Evolutionary conservation across 37 sponge, comb jelly and placozoan species (phyloP), one percentile per base, ranked within the genome.

Genomic region (Petrosia ficiformis): DNA sequence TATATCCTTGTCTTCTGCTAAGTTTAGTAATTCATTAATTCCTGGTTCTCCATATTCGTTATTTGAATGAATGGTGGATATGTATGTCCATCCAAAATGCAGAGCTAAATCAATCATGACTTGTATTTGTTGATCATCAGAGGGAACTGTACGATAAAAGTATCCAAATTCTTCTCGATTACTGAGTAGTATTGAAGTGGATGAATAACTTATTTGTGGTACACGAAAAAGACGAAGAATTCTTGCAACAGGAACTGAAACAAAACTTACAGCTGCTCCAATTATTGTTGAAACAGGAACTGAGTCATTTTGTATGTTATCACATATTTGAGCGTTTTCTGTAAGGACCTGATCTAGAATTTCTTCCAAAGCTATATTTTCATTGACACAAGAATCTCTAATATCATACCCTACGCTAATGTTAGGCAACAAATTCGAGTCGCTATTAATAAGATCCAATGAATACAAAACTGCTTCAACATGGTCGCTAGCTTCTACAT

Each of bases 381-480:
- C 79, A 61, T 57, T 67, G 28, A 39, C 42, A 71, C 92, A 91
- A 3, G 92, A 82, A 71, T 91, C 92, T 4, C 87, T 73, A 61
- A 91, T 61, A 44, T 91, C 87, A 60, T 72, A 91, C 28, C 87
- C 92, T 24, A 91, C 29, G 44, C 39, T 80, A 10, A 87, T 33
- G 2, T 71, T 78, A 4, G 79, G 73, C 42, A 91, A 52, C 10
- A 91, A 36, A n/a, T n/a, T n/a, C n/a, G n/a, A n/a, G n/a, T n/a
- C n/a, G n/a, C n/a, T n/a, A n/a, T n/a, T n/a, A n/a, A 86, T 77
- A 10, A 33, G 26, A 33, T 86, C 77, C n/a, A 91, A 69, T 3
- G 92, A 86, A 56, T 67, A 80, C 48, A 86, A 58, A 86, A 91
- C 86, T 1, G 92, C 87, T 54, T 91, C 87, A 78, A 91, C 69